Evolutionary conservation across 2,797 vertebrate species (phyloP).

Genomic region (Martes flavigula): DNA sequence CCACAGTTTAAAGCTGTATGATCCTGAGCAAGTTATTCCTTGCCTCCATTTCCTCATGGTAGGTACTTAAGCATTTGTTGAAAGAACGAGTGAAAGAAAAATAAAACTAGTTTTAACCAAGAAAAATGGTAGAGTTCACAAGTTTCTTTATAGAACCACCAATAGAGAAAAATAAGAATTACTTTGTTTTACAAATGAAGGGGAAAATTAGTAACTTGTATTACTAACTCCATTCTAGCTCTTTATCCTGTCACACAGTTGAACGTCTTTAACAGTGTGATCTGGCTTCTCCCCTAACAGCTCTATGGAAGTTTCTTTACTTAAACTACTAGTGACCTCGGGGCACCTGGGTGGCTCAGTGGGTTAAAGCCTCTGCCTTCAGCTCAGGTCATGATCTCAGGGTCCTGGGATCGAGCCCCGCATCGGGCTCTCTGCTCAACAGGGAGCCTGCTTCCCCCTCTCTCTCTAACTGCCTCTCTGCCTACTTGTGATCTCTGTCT

Average conservation of each 20-base stretch:
- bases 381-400: too few species aligned
- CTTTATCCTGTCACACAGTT: not conserved
- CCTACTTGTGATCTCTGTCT: too few species aligned
- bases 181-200: not conserved
- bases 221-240: conserved; percentile 6
- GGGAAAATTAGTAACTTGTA: not conserved
- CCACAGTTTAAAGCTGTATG: not conserved
- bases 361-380: too few species aligned
- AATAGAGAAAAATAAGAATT: not conserved
- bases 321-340: not conserved
- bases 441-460: too few species aligned
- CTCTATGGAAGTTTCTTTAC: not conserved
- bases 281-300: not conserved
- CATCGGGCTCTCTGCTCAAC: too few species aligned
- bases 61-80: not conserved
- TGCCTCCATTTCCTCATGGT: not conserved
- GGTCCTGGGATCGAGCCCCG: too few species aligned
- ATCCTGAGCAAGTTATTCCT: not conserved
- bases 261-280: not conserved
- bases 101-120: not conserved
- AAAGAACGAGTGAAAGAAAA: not conserved
- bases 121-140: not conserved
- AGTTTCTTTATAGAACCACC: not conserved
- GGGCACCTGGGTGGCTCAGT: too few species aligned
- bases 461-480: too few species aligned